Percentiles rank a stretch among this genome's conserved stretches.
These are phyloP conservation scores for Hylomyscus alleni DNA, from an alignment of 2,797 vertebrate species.

Conservation along the genomic window DNA sequence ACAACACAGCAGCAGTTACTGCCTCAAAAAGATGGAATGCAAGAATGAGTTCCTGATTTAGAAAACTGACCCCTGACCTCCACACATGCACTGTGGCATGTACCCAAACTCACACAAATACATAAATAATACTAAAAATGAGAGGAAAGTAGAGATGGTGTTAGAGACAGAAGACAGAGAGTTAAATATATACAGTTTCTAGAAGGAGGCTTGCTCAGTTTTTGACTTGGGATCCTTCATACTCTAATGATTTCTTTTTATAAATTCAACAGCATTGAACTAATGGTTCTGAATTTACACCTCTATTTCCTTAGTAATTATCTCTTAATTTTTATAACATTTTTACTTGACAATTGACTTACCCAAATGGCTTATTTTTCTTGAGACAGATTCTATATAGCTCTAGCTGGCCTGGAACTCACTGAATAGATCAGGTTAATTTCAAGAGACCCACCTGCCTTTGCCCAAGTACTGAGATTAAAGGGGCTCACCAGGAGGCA, in stretches of 20 bases:
- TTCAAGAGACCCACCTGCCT: background rate
- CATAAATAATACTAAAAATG: background rate
- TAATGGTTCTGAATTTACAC: background rate
- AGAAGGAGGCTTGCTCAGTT: background rate
- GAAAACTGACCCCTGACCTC: background rate
- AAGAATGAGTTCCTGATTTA: background rate
- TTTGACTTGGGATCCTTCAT: background rate
- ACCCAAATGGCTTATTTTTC: background rate
- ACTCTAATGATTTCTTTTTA: background rate
- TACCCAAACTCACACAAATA: background rate
- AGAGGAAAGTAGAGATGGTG: background rate
- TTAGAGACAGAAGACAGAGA: background rate
- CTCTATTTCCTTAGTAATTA: conserved; percentile 1
- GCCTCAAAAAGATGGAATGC: background rate
- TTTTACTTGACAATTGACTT: conserved; percentile 13
- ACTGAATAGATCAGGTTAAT: background rate
- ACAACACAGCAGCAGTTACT: background rate
- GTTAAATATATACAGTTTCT: background rate
- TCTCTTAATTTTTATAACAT: background rate
- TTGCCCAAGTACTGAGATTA: background rate
- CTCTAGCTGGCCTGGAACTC: background rate
- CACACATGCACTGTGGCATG: background rate
- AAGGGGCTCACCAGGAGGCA: background rate
- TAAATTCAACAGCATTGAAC: background rate
- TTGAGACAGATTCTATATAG: background rate